Percentiles rank a stretch among this genome's conserved stretches.
phyloP scores from a whole-genome alignment of 2,888 invertebrate species.

The Torymus texanus region DNA sequence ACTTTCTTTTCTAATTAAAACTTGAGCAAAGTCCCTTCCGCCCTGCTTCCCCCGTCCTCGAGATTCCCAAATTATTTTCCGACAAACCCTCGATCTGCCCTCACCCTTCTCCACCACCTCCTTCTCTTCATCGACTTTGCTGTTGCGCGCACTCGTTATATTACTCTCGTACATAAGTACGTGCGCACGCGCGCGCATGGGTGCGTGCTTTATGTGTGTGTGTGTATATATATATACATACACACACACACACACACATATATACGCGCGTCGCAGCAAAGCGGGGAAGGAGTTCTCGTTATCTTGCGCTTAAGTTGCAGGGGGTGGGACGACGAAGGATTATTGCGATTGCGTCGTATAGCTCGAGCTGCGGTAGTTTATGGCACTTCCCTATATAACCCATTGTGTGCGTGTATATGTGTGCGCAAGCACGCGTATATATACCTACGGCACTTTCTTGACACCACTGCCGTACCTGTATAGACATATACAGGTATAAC shows the following conservation, averaged over 20 bases:
- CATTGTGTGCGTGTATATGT: no score
- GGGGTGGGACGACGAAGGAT: constrained; percentile 2
- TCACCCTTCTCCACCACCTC: background rate
- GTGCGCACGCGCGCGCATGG: no score
- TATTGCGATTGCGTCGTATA: background rate
- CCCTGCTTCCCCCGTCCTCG: background rate
- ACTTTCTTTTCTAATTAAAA: constrained; percentile 44
- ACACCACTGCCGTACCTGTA: no score
- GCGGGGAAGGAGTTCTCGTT: constrained; percentile 6
- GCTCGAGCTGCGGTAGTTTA: no score
- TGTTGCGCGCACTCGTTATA: no score
- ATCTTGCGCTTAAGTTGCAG: constrained; percentile 9
- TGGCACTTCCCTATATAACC: background rate
- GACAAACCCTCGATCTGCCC: background rate
- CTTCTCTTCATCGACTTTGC: background rate
- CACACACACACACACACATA: no score
- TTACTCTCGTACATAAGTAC: no score
- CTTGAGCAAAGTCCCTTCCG: constrained; percentile 19
- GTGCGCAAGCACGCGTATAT: background rate
- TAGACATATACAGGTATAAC: no score
- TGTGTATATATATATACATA: no score
- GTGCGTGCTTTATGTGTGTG: no score
- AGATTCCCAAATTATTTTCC: constrained; percentile 29
- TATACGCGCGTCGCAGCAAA: no score
- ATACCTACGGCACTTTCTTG: background rate